A percentile compares a stretch with the other conserved stretches of the same genome.
These are phyloP conservation scores for Poecilobothrus nobilitatus DNA, from an alignment of 2,888 invertebrate species.

Conservation along the genomic window DNA sequence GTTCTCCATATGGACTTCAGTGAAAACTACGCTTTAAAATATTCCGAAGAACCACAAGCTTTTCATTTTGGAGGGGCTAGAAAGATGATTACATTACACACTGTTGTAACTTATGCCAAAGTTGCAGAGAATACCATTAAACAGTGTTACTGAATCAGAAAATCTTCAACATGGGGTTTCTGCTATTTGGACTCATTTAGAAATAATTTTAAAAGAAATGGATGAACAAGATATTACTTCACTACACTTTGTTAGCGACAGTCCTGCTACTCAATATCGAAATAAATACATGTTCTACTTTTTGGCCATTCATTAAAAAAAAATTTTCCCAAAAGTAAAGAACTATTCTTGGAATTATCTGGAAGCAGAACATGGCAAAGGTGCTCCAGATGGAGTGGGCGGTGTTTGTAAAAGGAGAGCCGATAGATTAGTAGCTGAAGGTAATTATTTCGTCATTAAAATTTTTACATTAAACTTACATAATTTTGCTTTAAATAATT, in stretches of 20 bases:
- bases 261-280: neutral
- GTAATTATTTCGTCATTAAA: neutral
- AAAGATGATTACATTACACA: neutral
- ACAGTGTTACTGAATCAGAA: neutral
- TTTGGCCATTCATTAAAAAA: neutral
- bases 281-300: neutral
- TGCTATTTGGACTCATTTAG: neutral
- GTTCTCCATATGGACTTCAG: neutral
- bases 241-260: neutral
- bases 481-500: too few relatives aligned
- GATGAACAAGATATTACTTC: neutral
- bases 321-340: neutral
- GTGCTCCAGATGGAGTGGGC: neutral
- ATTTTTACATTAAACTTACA: neutral
- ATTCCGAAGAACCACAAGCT: neutral
- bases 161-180: neutral
- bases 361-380: neutral
- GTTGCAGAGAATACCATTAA: neutral
- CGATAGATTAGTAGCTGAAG: neutral
- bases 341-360: neutral
- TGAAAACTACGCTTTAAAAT: neutral
- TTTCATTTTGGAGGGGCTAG: slow-evolving; percentile 7
- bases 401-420: neutral
- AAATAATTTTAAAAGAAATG: neutral
- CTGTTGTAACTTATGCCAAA: neutral